Percentiles rank a stretch among this genome's conserved stretches.
phyloP scores from a whole-genome alignment of 2,113 vertebrate genomes.

The Athene cunicularia region DNA sequence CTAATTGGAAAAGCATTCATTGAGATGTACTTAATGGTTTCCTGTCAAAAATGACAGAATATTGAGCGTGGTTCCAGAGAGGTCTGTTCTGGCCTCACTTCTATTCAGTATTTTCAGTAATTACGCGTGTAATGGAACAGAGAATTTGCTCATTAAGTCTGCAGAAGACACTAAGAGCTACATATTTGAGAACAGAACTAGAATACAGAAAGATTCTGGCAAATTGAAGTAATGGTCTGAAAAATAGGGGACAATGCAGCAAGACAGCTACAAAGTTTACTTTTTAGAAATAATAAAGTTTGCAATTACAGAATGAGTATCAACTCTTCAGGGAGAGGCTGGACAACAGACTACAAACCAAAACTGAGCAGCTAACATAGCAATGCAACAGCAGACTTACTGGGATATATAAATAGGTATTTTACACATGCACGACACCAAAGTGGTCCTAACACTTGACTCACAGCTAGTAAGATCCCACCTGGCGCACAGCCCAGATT shows the following conservation, averaged over 20 bases:
- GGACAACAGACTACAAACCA: not conserved
- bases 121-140: constrained; percentile 46
- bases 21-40: constrained; percentile 38
- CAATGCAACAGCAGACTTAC: not conserved
- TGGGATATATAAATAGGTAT: not conserved
- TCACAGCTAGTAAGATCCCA: not conserved
- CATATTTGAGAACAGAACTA: not conserved
- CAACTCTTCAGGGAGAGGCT: not conserved
- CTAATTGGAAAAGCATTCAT: constrained; percentile 7
- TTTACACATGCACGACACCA: not conserved
- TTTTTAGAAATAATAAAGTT: not conserved
- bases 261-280: not conserved
- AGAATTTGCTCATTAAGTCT: constrained; percentile 58
- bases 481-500: not conserved
- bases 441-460: not conserved
- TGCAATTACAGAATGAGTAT: not conserved
- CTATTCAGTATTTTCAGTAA: constrained; percentile 46
- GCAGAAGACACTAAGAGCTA: constrained; percentile 16
- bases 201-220: not conserved
- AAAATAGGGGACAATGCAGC: not conserved
- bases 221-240: not conserved
- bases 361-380: not conserved
- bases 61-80: constrained; percentile 19
- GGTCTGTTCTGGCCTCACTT: constrained; percentile 32
- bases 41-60: constrained; percentile 44